Percentiles rank a stretch among this genome's conserved stretches.
Conservation (phyloP, 2,113 vertebrate genomes). For the Elaphurus davidianus region DNA sequence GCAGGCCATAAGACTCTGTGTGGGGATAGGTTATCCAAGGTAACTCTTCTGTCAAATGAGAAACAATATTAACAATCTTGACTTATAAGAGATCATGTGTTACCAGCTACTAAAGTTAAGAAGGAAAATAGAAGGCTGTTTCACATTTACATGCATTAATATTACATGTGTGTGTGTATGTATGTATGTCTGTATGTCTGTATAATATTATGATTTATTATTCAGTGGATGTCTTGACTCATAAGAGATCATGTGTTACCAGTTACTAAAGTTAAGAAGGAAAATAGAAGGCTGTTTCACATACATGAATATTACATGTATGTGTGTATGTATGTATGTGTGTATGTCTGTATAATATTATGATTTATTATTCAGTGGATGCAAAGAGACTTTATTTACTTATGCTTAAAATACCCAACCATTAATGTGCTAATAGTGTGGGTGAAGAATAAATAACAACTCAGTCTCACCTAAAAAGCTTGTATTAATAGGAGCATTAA, state of each 20-base stretch:
- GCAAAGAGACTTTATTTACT: slow-evolving; percentile 54
- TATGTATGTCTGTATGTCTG: background rate
- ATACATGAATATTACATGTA: background rate
- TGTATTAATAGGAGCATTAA: slow-evolving; percentile 58
- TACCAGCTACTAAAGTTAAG: slow-evolving; percentile 56
- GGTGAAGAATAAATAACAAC: slow-evolving; percentile 53
- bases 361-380: background rate
- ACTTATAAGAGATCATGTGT: slow-evolving; percentile 63
- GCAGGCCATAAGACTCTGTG: slow-evolving; percentile 79
- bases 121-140: slow-evolving; percentile 44
- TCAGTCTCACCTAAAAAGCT: slow-evolving; percentile 53
- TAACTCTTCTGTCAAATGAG: slow-evolving; percentile 76
- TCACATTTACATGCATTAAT: background rate
- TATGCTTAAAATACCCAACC: slow-evolving; percentile 67
- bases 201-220: background rate
- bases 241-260: slow-evolving; percentile 60
- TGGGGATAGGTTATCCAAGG: slow-evolving; percentile 83
- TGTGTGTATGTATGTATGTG: background rate
- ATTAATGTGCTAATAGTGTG: slow-evolving; percentile 62
- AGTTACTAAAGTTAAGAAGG: slow-evolving; percentile 53
- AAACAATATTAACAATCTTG: slow-evolving; percentile 71
- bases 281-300: slow-evolving; percentile 42
- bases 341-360: slow-evolving; percentile 9
- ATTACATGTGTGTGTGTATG: background rate
- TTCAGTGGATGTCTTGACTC: slow-evolving; percentile 38